Base-by-base conservation (phyloP, 2,888 invertebrate species). In the Drymonia ruficornis region DNA sequence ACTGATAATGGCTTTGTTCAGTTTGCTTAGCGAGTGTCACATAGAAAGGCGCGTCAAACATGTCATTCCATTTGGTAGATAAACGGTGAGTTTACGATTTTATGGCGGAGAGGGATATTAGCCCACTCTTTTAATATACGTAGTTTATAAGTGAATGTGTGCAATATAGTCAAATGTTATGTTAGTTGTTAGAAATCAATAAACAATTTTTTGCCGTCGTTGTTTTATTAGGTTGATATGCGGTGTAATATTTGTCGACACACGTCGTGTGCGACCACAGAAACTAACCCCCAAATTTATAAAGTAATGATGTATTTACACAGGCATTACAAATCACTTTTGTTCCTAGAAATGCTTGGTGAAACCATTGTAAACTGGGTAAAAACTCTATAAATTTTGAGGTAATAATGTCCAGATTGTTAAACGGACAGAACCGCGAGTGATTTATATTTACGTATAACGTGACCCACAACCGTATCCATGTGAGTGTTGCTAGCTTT, bases 41-140 rank as follows among this genome's bases (percentile, higher is more conserved):
- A 80, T 80, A 70, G 60, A 74, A 70, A 75, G 72, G 80, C 78
- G 89, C 87, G 89, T 84, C 83, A 77, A 76, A 84, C 84, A 86
- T 86, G 76, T 78, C 89, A 89, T 91, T 87, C 87, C 90, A 91
- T 90, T 83, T 72, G 91, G 89, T 91, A 91, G 90, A 65, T 83
- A 80, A 80, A 83, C 92, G 93, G 93, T 93, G 93, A 93, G 93
- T 90, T 91, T 77, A 85, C 81, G 87, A 88, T 90, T 86, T 87
- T 90, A 82, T 93, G 93, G 92, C 92, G 93, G 91, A 87, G 93
- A 93, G 93, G 93, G 93, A 93, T 92, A 87, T 78, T 82, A 77
- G 90, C 90, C 91, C 92, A 86, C 86, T 89, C 87, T 75, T 78
- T 79, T 73, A 81, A 80, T 23, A 23, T 23, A 83, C 64, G 69